A percentile compares a stretch with the other conserved stretches of the same genome.
Conservation (phyloP, 2,113 vertebrate species). For the Oryzias curvinotus region DNA sequence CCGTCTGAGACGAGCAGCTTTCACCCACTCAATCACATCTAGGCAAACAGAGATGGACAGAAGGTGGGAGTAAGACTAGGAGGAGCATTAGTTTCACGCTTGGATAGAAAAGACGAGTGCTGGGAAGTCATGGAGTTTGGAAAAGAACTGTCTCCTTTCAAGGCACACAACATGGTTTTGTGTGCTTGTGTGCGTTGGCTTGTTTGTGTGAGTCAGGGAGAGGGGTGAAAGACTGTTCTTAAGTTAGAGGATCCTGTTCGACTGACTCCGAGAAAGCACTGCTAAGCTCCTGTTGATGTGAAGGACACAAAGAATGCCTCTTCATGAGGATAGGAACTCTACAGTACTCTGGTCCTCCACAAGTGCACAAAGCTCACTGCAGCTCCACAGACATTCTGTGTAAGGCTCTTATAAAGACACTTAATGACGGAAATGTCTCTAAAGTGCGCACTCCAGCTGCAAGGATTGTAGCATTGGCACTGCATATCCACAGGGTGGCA, state of each 20-base stretch:
- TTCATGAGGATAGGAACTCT: constrained; percentile 61
- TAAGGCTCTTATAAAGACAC: constrained; percentile 54
- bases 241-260: constrained; percentile 47
- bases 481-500: constrained; percentile 63
- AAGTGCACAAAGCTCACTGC: constrained; percentile 55
- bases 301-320: constrained; percentile 68
- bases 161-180: constrained; percentile 33
- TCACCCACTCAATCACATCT: constrained; percentile 97
- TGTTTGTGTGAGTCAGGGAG: constrained; percentile 39
- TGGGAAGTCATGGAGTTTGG: constrained; percentile 27
- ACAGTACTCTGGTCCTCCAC: constrained; percentile 58
- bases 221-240: constrained; percentile 34
- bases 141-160: constrained; percentile 50
- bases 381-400: constrained; percentile 45
- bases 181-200: constrained; percentile 15
- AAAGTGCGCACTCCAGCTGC: constrained; percentile 53
- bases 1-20: constrained; percentile 90
- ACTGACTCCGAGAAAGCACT: constrained; percentile 70
- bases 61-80: constrained; percentile 57
- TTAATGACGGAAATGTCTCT: constrained; percentile 63
- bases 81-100: constrained; percentile 44
- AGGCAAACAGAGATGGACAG: constrained; percentile 53
- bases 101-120: constrained; percentile 43
- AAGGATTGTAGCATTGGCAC: constrained; percentile 62
- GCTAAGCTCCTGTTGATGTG: constrained; percentile 74